Conservation (phyloP, 2,797 vertebrate species). For the Argyrosomus regius region DNA sequence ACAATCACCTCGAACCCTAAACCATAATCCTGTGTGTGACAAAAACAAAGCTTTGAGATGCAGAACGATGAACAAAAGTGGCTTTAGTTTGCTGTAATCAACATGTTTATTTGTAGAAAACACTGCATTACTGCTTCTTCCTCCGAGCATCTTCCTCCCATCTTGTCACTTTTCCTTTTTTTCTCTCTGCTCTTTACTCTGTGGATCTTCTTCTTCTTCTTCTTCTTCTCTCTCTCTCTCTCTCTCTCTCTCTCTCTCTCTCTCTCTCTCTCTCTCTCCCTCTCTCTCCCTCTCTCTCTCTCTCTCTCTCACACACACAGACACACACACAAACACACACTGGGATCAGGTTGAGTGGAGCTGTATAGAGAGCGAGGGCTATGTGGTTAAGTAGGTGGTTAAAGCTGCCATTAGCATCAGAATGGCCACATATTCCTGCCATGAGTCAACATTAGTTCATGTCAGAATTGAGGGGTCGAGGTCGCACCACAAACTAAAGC, state of each 20-base stretch:
- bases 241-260: constrained; percentile 41
- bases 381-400: constrained; percentile 83
- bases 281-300: constrained; percentile 43
- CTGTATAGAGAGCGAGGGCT: constrained; percentile 71
- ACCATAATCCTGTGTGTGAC: not conserved
- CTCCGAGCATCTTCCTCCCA: not conserved
- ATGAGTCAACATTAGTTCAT: constrained; percentile 86
- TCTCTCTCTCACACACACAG: constrained; percentile 37
- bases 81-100: not conserved
- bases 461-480: constrained; percentile 76
- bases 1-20: constrained; percentile 4
- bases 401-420: constrained; percentile 84
- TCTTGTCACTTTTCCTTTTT: constrained; percentile 11
- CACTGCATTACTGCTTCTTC: constrained; percentile 29
- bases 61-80: not conserved
- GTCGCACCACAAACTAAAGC: constrained; percentile 62
- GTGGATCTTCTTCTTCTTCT: constrained; percentile 33
- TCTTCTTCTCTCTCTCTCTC: constrained; percentile 31
- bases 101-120: not conserved
- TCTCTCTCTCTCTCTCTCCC: constrained; percentile 54
- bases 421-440: constrained; percentile 82
- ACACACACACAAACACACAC: constrained; percentile 42
- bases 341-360: constrained; percentile 68
- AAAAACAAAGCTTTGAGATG: constrained; percentile 21
- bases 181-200: constrained; percentile 28